Conservation (phyloP, 1,140 invertebrate species). For the Caenorhabditis inopinata region DNA sequence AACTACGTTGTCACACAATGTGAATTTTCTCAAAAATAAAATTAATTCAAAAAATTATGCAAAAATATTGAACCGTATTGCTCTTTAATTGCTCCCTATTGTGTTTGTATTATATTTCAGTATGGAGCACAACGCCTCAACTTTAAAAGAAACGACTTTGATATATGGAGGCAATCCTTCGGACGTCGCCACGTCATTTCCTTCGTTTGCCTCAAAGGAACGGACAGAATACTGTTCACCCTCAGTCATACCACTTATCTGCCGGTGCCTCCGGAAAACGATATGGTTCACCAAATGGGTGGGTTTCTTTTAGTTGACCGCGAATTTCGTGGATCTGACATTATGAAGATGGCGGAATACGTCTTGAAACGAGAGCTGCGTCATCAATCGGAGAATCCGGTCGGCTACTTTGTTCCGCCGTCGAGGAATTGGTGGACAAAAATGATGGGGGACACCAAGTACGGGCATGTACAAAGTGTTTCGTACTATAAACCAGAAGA, state of each 20-base stretch:
- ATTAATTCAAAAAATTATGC: too few species aligned
- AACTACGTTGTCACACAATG: too few species aligned
- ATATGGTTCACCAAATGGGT: neutral
- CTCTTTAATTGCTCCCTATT: too few species aligned
- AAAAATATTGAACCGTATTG: too few species aligned
- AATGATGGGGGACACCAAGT: neutral
- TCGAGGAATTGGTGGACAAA: neutral
- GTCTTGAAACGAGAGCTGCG: neutral
- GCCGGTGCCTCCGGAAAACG: neutral
- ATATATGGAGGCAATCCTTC: neutral
- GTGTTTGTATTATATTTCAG: neutral
- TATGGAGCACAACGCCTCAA: neutral
- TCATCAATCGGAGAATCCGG: neutral
- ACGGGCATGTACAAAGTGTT: neutral
- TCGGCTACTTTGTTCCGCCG: neutral
- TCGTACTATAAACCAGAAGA: neutral
- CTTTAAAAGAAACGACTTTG: neutral
- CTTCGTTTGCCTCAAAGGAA: neutral
- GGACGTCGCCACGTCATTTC: neutral
- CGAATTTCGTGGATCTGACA: neutral
- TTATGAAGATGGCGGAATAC: neutral
- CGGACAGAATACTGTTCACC: neutral
- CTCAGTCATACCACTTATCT: neutral
- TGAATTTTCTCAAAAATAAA: too few species aligned
- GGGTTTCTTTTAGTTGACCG: neutral